A percentile compares a stretch with the other conserved stretches of the same genome.
These are phyloP conservation scores for Lutjanus argentimaculatus DNA, from an alignment of 2,797 vertebrate species.

Conservation along the genomic window DNA sequence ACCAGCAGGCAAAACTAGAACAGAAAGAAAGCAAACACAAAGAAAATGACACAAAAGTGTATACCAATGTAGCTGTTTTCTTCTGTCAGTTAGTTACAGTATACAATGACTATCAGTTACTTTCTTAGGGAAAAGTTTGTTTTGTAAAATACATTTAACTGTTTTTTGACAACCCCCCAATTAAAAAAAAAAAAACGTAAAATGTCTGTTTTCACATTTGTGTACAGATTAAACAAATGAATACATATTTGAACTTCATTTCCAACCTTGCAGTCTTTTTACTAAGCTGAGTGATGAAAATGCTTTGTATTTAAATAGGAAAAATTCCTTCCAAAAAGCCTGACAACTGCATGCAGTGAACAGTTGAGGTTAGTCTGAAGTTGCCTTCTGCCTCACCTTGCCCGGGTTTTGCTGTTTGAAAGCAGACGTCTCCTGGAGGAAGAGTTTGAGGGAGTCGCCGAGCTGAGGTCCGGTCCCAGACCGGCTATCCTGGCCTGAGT, in stretches of 20 bases:
- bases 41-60: background rate
- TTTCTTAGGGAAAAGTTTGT: no score
- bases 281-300: no score
- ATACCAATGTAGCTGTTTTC: background rate
- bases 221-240: no score
- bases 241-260: no score
- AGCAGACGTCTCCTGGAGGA: constrained; percentile 94
- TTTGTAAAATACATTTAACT: no score
- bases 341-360: background rate
- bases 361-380: background rate
- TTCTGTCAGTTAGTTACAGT: no score
- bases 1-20: constrained; percentile 96
- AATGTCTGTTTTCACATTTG: no score
- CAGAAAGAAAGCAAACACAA: constrained; percentile 21
- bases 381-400: constrained; percentile 87
- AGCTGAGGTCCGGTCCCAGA: constrained; percentile 88
- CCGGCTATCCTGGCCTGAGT: constrained; percentile 87
- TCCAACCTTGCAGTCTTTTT: no score
- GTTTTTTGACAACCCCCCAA: no score
- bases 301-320: no score
- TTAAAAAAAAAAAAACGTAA: no score
- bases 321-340: background rate
- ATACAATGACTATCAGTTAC: no score
- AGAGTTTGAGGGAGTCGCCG: constrained; percentile 90
- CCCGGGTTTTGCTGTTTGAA: constrained; percentile 98